Evolutionary conservation across 2,797 vertebrate genomes (phyloP), one percentile per base, ranked within the genome.

Genomic region (Salarias fasciatus): DNA sequence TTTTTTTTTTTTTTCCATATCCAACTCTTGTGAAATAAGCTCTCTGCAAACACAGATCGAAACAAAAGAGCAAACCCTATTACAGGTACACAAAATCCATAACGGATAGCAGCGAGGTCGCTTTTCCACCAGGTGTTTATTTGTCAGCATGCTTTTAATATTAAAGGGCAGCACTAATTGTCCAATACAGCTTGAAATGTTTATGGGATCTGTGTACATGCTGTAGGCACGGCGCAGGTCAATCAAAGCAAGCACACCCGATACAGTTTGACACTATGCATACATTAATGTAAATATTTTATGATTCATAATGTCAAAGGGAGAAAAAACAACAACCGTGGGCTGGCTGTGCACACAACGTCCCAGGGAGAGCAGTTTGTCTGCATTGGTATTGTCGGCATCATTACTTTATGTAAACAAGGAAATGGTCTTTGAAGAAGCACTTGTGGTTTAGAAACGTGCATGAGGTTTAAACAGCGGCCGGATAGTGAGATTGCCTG

Each of bases 241-340:
- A 51, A 37, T 75, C 52, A 56, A 63, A 1, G 33, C 33, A 24
- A 52, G 46, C 61, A 14, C 18, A 33, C 1, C 42, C 58, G 52
- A 83, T 63, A 11, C 50, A 65, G 48, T 18, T 46, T 68, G 75
- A 69, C 66, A 74, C 38, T 50, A 41, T 40, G 28, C 14, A 63
- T 58, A 30, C 11, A 58, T 10, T 18, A 75, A 53, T 50, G 35
- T 24, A 69, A 61, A 35, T 45, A 35, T 51, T 59, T 52, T 28
- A 64, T 63, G 47, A 72, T 72, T 82, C 36, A 64, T 56, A 53
- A 76, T 14, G 48, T 67, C 61, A 72, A 3, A 67, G 45, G 33
- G 35, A 30, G 28, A 67, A 35, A 60, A 28, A 41, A 6, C n/a
- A n/a, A n/a, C n/a, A n/a, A n/a, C 13, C 24, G 12, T 13, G 8